Percentiles rank a stretch among this genome's conserved stretches.
These are phyloP conservation scores for Chondrilla cf. caribensis DNA, from an alignment of 37 sponge, comb jelly and placozoan genomes.

Conservation along the genomic window DNA sequence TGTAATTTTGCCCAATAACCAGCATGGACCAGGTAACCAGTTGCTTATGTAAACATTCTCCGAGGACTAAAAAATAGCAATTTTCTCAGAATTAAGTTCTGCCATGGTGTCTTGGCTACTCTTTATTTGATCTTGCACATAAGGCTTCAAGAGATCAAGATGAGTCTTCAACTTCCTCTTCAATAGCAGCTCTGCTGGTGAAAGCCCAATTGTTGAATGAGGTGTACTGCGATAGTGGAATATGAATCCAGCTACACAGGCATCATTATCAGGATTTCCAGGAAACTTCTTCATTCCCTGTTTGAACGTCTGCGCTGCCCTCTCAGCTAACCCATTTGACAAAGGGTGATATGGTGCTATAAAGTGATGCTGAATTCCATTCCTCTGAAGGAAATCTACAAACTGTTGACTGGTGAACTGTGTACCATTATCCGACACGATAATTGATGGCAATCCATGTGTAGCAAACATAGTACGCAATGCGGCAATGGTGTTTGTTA, in stretches of 20 bases:
- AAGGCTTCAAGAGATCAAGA: constrained; percentile 15
- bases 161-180: constrained; percentile 21
- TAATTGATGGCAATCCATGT: constrained; percentile 6
- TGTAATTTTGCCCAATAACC: constrained; percentile 22
- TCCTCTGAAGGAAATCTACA: background rate
- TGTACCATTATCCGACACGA: constrained; percentile 37
- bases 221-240: constrained; percentile 29
- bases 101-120: background rate
- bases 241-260: constrained; percentile 24
- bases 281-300: constrained; percentile 12
- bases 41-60: constrained; percentile 12
- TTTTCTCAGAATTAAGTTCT: background rate
- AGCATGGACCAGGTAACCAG: background rate
- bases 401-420: constrained; percentile 17
- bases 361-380: constrained; percentile 16
- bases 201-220: constrained; percentile 18
- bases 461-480: constrained; percentile 13
- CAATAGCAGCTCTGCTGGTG: constrained; percentile 30
- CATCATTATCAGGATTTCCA: background rate
- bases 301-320: constrained; percentile 30
- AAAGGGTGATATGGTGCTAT: constrained; percentile 17
- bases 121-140: background rate
- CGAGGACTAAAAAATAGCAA: background rate
- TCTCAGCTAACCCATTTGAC: constrained; percentile 8
- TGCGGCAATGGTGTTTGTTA: background rate